phyloP scores from a whole-genome alignment of 2,113 vertebrate species.

The Silurus glanis region DNA sequence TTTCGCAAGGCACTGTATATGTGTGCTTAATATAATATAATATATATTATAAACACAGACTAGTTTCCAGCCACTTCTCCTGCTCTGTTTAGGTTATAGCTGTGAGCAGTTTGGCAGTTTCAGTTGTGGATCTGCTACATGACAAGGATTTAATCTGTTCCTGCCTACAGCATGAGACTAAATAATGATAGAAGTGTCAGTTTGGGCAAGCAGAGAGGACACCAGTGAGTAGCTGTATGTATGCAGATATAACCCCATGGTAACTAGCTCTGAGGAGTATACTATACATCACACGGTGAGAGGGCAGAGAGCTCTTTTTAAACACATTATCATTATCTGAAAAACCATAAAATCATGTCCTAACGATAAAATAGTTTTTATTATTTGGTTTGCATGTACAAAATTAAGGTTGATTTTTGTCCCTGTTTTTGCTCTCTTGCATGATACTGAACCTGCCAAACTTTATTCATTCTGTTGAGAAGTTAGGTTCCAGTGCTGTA shows the following conservation, averaged over 20 bases:
- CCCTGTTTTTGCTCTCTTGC: neutral
- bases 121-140: constrained; percentile 49
- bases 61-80: constrained; percentile 9
- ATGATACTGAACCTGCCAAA: neutral
- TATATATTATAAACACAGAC: constrained; percentile 27
- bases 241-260: constrained; percentile 33
- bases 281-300: neutral
- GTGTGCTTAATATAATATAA: no score
- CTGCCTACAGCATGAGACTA: constrained; percentile 54
- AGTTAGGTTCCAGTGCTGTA: neutral
- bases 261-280: constrained; percentile 35
- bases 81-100: constrained; percentile 31
- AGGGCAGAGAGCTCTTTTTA: constrained; percentile 7
- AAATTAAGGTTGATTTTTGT: neutral
- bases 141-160: constrained; percentile 72
- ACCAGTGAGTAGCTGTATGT: constrained; percentile 39
- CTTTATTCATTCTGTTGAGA: neutral
- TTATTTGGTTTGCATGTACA: neutral
- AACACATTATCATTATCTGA: neutral
- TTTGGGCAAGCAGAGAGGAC: constrained; percentile 58
- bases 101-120: constrained; percentile 29
- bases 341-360: neutral
- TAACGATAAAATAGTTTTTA: neutral
- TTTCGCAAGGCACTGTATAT: no score
- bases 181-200: constrained; percentile 69